Base-by-base conservation (phyloP, 2,113 vertebrate species). In the Chinchilla lanigera region DNA sequence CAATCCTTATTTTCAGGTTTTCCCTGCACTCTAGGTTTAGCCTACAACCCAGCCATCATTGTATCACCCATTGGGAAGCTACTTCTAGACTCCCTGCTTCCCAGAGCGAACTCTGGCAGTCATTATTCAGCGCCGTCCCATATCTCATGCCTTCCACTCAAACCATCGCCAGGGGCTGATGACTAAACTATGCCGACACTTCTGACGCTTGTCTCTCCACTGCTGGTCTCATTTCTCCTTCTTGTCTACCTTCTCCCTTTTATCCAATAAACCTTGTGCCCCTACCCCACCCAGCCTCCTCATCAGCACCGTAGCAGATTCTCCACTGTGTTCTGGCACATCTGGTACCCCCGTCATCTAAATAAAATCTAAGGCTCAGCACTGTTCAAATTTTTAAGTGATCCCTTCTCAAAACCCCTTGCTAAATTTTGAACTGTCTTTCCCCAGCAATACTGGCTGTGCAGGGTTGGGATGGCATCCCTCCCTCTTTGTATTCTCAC, bases 401-500 rank as follows among this genome's bases (percentile, higher is more conserved):
- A 63, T 12, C 8, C 10, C n/a, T 38, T 38, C 30, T 56, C 14
- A 61, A 30, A 58, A 71, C 44, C 41, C 20, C 38, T n/a, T 73
- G 33, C 38, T 73, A 93, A 96, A 90, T 26, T 89, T 67, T 78
- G 60, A 81, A 78, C 41, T 61, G 13, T 71, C 16, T 82, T 84
- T 90, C 41, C 33, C 52, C n/a, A 90, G 2, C 19, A 58, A 41
- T 16, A 38, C 56, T 52, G 52, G 2, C 71, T 28, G 41, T 22
- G 4, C 30, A 89, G 28, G 80, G 16, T 30, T 86, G 38, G 69
- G 14, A 13, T 20, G 26, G 8, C 3, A 69, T 47, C 58, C 5
- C 58, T 19, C 1, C 50, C 3, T 44, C 7, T 13, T 28, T 13
- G 14, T 7, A 24, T 0, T 8, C 13, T 63, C 11, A 56, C 30